Percentiles rank a stretch among this genome's conserved stretches.
Evolutionary conservation across 2,113 vertebrate genomes (phyloP).

Genomic region (Crypturellus undulatus): DNA sequence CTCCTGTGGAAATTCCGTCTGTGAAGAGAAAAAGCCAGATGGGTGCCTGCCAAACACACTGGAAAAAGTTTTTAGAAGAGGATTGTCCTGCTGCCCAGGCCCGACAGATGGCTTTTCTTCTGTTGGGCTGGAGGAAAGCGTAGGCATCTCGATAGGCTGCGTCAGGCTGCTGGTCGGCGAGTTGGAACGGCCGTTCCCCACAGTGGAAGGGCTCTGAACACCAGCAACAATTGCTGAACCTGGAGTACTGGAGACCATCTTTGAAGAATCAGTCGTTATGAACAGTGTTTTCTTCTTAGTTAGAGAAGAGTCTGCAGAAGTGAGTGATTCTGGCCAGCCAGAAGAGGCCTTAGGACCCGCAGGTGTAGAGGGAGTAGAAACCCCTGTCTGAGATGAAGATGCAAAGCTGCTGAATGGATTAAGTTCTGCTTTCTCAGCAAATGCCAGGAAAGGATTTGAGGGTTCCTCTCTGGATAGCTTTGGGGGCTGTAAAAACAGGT

Average conservation of each 20-base stretch:
- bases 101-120: constrained; percentile 83
- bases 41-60: constrained; percentile 85
- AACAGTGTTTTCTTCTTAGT: constrained; percentile 89
- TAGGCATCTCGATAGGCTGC: constrained; percentile 86
- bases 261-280: constrained; percentile 91
- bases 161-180: constrained; percentile 80
- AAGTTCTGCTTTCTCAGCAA: constrained; percentile 87
- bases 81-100: constrained; percentile 80
- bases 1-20: constrained; percentile 81
- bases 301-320: constrained; percentile 73
- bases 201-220: constrained; percentile 79
- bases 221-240: constrained; percentile 78
- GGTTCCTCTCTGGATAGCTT: constrained; percentile 89
- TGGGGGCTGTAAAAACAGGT: constrained; percentile 94
- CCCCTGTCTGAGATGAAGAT: constrained; percentile 77
- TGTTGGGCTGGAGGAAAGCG: constrained; percentile 84
- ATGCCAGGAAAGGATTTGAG: constrained; percentile 93
- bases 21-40: constrained; percentile 81
- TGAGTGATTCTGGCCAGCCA: constrained; percentile 77
- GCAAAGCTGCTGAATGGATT: constrained; percentile 89
- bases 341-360: constrained; percentile 74
- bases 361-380: constrained; percentile 63
- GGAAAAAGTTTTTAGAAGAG: constrained; percentile 81
- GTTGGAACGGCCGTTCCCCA: constrained; percentile 81
- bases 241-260: constrained; percentile 83